Conservation (phyloP, 2,113 vertebrate genomes). For the Oreamnos americanus region DNA sequence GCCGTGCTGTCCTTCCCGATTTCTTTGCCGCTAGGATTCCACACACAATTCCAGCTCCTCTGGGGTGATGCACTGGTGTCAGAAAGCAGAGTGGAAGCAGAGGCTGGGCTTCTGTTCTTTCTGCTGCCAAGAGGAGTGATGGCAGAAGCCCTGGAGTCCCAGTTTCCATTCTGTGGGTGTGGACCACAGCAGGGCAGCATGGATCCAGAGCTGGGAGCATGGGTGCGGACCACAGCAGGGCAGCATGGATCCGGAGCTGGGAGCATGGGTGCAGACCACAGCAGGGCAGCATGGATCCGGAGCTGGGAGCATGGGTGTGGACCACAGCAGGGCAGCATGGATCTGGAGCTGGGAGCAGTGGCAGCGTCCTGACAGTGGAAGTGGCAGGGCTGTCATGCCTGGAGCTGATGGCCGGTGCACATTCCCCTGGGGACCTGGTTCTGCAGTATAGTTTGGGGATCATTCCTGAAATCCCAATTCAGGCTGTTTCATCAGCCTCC, state of each 20-base stretch:
- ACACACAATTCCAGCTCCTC: neutral
- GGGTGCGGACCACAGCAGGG: too few relatives aligned
- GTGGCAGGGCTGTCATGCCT: neutral
- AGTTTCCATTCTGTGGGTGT: neutral
- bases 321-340: too few relatives aligned
- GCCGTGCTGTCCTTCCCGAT: neutral
- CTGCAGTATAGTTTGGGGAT: too few relatives aligned
- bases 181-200: neutral
- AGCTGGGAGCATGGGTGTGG: too few relatives aligned
- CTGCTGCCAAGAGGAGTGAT: neutral
- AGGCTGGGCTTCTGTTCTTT: neutral
- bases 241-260: too few relatives aligned
- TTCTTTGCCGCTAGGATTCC: neutral
- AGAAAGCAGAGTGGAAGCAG: neutral
- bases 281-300: too few relatives aligned
- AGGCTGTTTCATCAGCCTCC: neutral
- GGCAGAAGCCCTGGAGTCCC: neutral
- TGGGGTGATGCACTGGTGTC: fast-evolving
- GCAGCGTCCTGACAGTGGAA: neutral
- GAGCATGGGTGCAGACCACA: too few relatives aligned
- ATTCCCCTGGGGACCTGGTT: neutral
- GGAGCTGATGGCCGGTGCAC: neutral
- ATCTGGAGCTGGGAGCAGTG: too few relatives aligned
- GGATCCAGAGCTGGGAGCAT: neutral
- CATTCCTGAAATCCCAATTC: neutral